Base-by-base conservation (phyloP, 2,888 invertebrate species). In the Hoplodrina ambigua region DNA sequence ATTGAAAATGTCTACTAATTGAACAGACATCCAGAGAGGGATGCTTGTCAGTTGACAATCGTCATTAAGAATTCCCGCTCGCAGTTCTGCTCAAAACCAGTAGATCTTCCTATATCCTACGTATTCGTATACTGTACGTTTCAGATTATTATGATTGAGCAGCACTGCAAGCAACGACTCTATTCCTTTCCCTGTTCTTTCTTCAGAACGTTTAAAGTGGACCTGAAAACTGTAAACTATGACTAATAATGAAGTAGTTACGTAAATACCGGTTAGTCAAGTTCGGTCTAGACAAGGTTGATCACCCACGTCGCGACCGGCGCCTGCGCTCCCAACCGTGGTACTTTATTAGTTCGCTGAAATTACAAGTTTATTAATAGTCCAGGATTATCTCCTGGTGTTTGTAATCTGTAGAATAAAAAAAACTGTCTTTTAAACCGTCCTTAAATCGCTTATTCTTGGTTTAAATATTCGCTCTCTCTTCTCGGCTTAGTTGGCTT, bases 251-350 rank as follows among this genome's bases (percentile, higher is more conserved):
- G 72, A 65, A 61, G 66, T 52, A 65, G 82, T 81, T 73, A 84
- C 79, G 70, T 81, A 84, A 83, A 82, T 80, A 86, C 81, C 54
- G 69, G 75, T 86, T 87, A 87, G 82, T 88, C 87, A 86, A 88
- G 81, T 80, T 69, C 72, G 72, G 88, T 88, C 88, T 88, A 88
- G 88, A 88, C 88, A 78, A 83, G 84, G 84, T 87, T 86, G 87
- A 83, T 87, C 88, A 85, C 87, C 82, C 81, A 83, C 84, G 79
- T 72, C 77, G 80, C 69, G 70, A 33, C 66, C 71, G 69, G 72
- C 86, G 85, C 84, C 82, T 62, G 87, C 86, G 85, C 86, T 61
- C 49, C 59, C 53, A 49, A 68, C 65, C 44, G 66, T 54, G 17
- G 53, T 55, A 61, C 53, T 56, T 72, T 80, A 78, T 80, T 72